Percentiles rank a stretch among this genome's conserved stretches.
These are phyloP conservation scores for Oceanodroma leucorhoa DNA, from an alignment of 2,797 vertebrate species.

Conservation along the genomic window DNA sequence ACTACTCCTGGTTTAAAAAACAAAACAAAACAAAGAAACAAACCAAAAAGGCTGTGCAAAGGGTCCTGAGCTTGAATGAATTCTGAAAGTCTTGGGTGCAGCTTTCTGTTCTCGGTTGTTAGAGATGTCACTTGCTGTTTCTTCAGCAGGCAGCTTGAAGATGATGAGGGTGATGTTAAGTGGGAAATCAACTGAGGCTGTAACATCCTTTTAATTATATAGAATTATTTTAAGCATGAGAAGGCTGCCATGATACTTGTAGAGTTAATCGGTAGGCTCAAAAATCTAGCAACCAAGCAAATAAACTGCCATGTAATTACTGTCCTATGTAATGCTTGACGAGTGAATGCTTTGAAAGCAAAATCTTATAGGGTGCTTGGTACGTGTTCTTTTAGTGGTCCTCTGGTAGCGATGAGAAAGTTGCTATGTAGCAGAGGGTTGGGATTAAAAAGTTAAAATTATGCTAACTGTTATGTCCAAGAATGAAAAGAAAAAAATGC, in stretches of 20 bases:
- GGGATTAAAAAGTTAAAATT: background rate
- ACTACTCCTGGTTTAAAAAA: background rate
- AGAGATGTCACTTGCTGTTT: background rate
- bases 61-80: background rate
- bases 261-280: background rate
- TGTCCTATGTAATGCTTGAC: background rate
- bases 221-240: background rate
- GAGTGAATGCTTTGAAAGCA: background rate
- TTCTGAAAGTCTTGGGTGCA: background rate
- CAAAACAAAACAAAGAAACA: too few relatives aligned
- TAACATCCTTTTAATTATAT: background rate
- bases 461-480: background rate
- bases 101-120: background rate
- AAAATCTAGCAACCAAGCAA: background rate
- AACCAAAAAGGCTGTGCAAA: background rate
- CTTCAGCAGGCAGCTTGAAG: background rate
- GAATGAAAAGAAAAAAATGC: background rate
- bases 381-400: background rate
- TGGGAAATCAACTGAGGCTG: background rate
- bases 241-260: background rate
- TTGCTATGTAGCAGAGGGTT: background rate
- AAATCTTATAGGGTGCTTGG: fast-evolving
- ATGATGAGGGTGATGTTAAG: background rate
- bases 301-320: background rate
- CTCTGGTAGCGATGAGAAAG: background rate